These are phyloP conservation scores for Drosophila ochracea DNA, from an alignment of 2,888 invertebrate genomes.

Conservation along the genomic window DNA sequence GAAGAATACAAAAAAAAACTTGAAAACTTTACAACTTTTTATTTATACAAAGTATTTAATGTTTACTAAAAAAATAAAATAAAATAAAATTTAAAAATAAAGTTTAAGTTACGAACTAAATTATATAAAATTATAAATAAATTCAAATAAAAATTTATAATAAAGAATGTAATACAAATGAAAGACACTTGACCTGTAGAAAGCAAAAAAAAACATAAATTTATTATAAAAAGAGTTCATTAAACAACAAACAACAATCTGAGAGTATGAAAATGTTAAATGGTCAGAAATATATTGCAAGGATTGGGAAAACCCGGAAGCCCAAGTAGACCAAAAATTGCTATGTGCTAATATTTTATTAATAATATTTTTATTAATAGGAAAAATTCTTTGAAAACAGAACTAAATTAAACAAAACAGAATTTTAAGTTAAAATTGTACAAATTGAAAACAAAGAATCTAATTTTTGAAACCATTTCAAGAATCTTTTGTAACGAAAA, in stretches of 20 bases:
- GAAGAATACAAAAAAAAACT: neutral
- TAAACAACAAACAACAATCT: neutral
- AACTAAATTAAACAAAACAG: neutral
- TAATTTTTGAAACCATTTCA: neutral
- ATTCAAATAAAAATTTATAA: neutral
- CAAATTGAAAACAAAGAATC: neutral
- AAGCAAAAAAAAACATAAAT: neutral
- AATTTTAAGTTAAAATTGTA: neutral
- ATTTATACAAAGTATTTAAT: neutral
- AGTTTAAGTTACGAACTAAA: neutral
- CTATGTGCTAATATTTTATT: neutral
- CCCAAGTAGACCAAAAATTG: neutral
- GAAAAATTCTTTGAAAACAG: neutral
- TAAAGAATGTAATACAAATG: too few species aligned
- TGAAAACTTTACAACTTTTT: too few species aligned
- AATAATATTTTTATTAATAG: neutral
- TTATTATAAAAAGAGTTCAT: neutral
- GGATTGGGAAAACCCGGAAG: neutral
- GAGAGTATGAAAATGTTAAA: neutral
- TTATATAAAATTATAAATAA: neutral
- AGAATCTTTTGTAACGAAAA: neutral
- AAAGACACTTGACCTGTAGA: neutral
- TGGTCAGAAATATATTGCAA: neutral
- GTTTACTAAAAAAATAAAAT: neutral
- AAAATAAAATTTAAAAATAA: neutral